Evolutionary conservation across 2,113 vertebrate species (phyloP), one percentile per base, ranked within the genome.

Genomic region (Hyaena hyaena): DNA sequence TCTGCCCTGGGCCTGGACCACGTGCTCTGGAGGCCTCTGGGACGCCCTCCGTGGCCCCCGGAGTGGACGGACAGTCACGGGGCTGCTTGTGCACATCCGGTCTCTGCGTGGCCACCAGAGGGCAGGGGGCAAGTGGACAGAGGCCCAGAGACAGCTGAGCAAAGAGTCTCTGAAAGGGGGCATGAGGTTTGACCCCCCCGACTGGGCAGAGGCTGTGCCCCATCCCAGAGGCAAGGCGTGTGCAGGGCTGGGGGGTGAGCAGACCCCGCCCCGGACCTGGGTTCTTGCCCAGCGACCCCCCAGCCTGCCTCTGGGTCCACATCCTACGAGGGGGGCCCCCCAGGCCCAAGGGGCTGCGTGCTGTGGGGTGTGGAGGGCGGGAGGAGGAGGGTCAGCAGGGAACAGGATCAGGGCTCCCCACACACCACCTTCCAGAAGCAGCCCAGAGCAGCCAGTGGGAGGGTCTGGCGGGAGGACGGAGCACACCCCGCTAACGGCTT

Each of bases 401-500:
- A 33, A 33, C 31, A 33, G 28, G 76, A 15, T 50, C 31, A 9
- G 76, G 4, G 9, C 48, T 31, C 48, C 48, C 28, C 48, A 53
- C 17, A 0, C 48, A 53, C 8, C 55, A 5, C 58, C 35, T 63
- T 31, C 35, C 55, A 11, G 50, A n/a, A 9, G 24, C 80, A 4
- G 24, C 55, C 3, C 55, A 28, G n/a, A 83, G 8, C 24, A 33
- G 24, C 55, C n/a, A 39, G 39, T 39, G 39, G 39, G 39, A 39
- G 39, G 39, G 39, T 39, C 39, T 39, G 39, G 39, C 39, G n/a
- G 68, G 24, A 73, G 24, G 48, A 58, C 1, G 0, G 15, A 55
- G n/a, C n/a, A 39, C 6, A 21, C 3, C 15, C 7, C 3, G 14
- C 8, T 21, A 21, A 10, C 3, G 17, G 68, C 10, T 19, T 5